Base-by-base conservation (phyloP, 1,140 invertebrate genomes). In the Scaptodrosophila lebanonensis region DNA sequence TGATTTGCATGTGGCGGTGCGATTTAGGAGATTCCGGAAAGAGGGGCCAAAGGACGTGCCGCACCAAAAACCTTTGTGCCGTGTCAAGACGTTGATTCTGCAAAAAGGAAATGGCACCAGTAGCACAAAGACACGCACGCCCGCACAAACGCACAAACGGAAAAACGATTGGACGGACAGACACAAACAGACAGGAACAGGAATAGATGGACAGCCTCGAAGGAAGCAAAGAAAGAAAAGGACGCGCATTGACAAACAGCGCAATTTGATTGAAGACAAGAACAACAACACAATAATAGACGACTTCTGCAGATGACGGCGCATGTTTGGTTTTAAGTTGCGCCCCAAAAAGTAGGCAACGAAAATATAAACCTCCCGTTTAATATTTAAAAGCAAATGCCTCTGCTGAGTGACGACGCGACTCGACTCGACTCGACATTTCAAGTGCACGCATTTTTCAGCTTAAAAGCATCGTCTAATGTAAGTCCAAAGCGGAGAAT, bases 391-490 rank as follows among this genome's bases (percentile, higher is more conserved):
- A 66, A 59, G 64, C 44, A 29, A 13, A n/a, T 16, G 36, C 35
- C 36, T 18, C 3, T 12, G 22, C 29, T 18, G 29, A 42, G 62
- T 18, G 29, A 22, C 20, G 38, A 20, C 25, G n/a, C 3, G 27
- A 11, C 7, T 15, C 39, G 32, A 25, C 17, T n/a, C 25, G 27
- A 16, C 35, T 9, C 48, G 20, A 49, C 71, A n/a, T n/a, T n/a
- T 73, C 68, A 82, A 83, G 76, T 75, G 75, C 70, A 82, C 75
- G 76, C 75, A 82, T 83, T 82, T 82, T 83, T 82, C 76, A 83
- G 75, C 75, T 75, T 82, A 82, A 82, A 83, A 75, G 75, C 75
- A 76, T 57, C 66, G 70, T 83, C 75, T 82, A 82, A 83, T 83
- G 75, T 76, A 61, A 60, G 45, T 47, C 48, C 53, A 42, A 66